Conservation (phyloP, 2,888 invertebrate genomes). For the Melanargia galathea region DNA sequence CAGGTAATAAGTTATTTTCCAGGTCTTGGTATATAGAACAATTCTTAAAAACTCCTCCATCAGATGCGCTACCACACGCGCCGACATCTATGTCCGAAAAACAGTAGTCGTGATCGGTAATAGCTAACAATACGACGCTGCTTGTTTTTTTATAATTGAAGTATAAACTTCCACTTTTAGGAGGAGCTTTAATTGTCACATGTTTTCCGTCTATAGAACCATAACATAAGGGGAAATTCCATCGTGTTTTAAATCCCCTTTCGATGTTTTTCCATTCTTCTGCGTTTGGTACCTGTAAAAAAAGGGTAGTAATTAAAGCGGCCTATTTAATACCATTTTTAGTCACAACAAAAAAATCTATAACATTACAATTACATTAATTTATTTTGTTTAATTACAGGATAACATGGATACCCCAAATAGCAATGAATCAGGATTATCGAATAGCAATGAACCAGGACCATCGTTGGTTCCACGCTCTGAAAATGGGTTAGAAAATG, state of each 20-base stretch:
- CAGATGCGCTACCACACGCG: not conserved
- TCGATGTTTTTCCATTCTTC: not conserved
- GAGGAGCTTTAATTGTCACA: conserved; percentile 46
- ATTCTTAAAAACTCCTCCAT: not conserved
- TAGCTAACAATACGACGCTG: not conserved
- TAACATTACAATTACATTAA: too few relatives aligned
- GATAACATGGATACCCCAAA: conserved; percentile 36
- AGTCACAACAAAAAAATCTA: too few relatives aligned
- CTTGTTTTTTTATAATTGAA: not conserved
- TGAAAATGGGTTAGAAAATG: conserved; percentile 40
- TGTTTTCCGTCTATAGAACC: conserved; percentile 52
- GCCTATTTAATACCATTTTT: too few relatives aligned
- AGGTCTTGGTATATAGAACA: not conserved
- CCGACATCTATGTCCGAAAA: not conserved
- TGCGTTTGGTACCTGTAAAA: not conserved
- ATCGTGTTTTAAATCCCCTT: conserved; percentile 27
- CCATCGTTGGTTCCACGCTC: conserved; percentile 37
- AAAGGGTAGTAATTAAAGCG: too few relatives aligned
- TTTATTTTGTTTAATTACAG: too few relatives aligned
- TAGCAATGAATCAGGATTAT: conserved; percentile 36
- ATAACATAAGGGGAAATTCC: conserved; percentile 49
- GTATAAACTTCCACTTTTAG: not conserved
- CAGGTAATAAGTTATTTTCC: conserved; percentile 32
- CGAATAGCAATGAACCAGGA: conserved; percentile 39
- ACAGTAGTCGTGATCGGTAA: not conserved